Conservation (phyloP, 2,797 vertebrate genomes). For the Otolemur crassicaudatus region DNA sequence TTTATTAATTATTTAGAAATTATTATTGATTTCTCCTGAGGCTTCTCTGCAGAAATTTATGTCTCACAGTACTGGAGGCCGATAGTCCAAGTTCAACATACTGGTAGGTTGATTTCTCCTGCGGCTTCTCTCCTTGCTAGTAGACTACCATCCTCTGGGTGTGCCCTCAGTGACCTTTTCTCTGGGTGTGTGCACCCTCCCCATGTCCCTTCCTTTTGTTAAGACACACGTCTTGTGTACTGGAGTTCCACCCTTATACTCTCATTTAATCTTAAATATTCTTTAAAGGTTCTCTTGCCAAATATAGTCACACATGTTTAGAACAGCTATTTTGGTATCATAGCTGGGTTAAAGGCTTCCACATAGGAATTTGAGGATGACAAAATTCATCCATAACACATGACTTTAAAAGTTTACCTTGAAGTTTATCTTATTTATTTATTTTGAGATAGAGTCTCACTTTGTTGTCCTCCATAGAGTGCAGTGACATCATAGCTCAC, state of each 20-base stretch:
- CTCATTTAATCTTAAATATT: neutral
- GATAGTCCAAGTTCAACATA: neutral
- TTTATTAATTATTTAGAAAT: too few species aligned
- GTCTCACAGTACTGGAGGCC: neutral
- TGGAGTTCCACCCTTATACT: too few species aligned
- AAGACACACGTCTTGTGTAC: neutral
- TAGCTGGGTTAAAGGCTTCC: neutral
- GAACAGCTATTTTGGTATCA: too few species aligned
- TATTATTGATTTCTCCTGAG: neutral
- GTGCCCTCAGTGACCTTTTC: neutral
- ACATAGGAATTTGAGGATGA: neutral
- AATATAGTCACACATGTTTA: neutral
- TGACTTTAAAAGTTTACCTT: too few species aligned
- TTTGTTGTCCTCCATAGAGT: too few species aligned
- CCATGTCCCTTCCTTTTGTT: neutral
- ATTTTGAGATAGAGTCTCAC: too few species aligned
- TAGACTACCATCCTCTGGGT: neutral
- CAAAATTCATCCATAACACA: neutral
- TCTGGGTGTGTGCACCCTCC: rapidly evolving
- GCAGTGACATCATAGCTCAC: too few species aligned
- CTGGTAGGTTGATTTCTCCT: neutral
- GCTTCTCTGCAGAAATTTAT: too few species aligned
- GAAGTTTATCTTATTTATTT: too few species aligned
- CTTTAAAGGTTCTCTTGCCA: neutral
- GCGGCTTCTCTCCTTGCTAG: neutral